These are phyloP conservation scores for Capreolus pygargus DNA, from an alignment of 2,113 vertebrate genomes.

Conservation along the genomic window DNA sequence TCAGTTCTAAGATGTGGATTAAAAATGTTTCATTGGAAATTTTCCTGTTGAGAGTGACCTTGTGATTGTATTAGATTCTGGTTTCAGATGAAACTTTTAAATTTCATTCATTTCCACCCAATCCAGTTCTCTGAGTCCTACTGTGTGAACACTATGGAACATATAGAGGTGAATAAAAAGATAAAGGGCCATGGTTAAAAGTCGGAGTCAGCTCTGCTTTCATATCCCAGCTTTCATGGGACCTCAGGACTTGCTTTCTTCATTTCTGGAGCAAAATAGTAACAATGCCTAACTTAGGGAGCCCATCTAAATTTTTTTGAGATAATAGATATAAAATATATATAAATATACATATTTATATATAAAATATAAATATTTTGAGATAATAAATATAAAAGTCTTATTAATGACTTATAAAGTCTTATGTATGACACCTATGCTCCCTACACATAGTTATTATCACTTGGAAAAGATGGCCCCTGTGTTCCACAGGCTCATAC, in stretches of 20 bases:
- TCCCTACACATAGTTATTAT: neutral
- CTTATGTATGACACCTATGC: rapidly evolving
- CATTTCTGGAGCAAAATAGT: neutral
- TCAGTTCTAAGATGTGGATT: neutral
- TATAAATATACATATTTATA: no score
- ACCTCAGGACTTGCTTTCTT: neutral
- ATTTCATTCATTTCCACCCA: neutral
- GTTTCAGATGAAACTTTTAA: neutral
- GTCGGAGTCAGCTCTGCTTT: neutral
- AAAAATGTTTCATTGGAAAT: neutral
- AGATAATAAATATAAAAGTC: neutral
- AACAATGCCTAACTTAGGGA: neutral
- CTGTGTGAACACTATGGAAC: neutral
- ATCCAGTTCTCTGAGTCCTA: neutral
- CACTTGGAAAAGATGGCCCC: neutral
- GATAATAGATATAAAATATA: neutral
- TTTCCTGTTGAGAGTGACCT: neutral
- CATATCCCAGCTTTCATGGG: neutral
- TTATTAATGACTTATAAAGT: neutral
- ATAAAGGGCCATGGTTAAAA: rapidly evolving
- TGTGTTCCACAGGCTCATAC: neutral
- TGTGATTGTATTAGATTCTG: neutral
- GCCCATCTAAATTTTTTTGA: neutral
- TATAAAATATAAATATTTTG: neutral
- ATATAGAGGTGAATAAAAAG: neutral